Evolutionary conservation across 2,797 vertebrate species (phyloP).

Genomic region (Jordanella pulchra): DNA sequence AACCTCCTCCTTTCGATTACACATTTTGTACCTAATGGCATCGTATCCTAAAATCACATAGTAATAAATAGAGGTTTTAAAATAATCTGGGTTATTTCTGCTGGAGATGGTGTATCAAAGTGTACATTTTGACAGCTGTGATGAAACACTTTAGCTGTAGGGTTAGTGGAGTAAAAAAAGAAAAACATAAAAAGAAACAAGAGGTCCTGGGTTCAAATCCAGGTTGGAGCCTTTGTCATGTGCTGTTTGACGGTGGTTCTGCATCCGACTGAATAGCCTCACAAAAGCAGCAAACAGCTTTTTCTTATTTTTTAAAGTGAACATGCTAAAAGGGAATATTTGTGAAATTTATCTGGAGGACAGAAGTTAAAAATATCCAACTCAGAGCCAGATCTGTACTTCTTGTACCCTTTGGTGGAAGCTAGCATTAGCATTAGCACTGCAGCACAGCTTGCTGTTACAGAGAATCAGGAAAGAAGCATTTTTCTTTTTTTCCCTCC

Average conservation of each 20-base stretch:
- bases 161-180: neutral
- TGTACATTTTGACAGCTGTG: neutral
- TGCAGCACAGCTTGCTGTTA: neutral
- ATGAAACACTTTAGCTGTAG: neutral
- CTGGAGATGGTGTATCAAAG: neutral
- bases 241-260: neutral
- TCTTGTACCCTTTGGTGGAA: neutral
- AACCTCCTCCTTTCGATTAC: neutral
- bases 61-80: neutral
- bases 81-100: neutral
- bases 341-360: neutral
- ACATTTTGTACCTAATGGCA: neutral
- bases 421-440: neutral
- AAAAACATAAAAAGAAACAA: no score
- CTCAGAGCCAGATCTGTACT: neutral
- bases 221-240: neutral
- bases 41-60: neutral
- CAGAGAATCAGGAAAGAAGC: neutral
- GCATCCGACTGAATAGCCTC: neutral
- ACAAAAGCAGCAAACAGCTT: neutral
- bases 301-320: neutral
- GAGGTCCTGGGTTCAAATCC: neutral
- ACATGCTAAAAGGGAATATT: neutral
- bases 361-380: neutral
- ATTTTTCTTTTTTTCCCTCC: neutral